Base-by-base conservation (phyloP, 2,113 vertebrate genomes). In the Peromyscus leucopus region DNA sequence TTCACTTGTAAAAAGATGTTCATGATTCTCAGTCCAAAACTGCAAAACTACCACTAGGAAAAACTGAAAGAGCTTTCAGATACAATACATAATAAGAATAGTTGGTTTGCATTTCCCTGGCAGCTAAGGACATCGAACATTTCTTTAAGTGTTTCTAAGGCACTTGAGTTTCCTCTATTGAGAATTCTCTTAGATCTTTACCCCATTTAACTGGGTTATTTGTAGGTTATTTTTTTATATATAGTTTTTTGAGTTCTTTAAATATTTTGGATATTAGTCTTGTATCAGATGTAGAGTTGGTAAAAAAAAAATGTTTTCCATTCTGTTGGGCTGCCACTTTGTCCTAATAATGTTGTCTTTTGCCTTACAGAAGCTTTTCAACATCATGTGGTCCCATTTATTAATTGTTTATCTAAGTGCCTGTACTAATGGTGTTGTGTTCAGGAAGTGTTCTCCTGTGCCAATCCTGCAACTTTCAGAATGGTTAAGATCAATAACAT, bases 1-100 rank as follows among this genome's bases (percentile, higher is more conserved):
- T 93, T 74, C 2, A n/a, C 12, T 61, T 84, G 0, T 69, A 78
- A 96, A 94, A 57, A 79, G 11, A 26, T 28, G 3, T 42, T 42
- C 13, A 72, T 87, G 36, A 48, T 19, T 57, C 51, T 22, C 46
- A 90, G 61, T 15, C 5, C 22, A 33, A 89, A 93, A 8, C 57
- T 85, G 24, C 69, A 93, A 93, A 84, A 16, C 55, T 82, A 84
- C n/a, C 51, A 36, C 74, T 39, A 94, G 36, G 26, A 59, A 90
- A 48, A 48, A 90, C 26, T 88, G 2, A n/a, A 94, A 80, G 69
- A 39, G 28, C 46, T 94, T 46, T 78, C 42, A 61, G 48, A 79
- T 48, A 88, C 71, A n/a, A 97, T 71, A 22, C 87, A 71, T 33
- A 89, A 22, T 92, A 87, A 33, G 28, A 92, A 96, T 92, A 39